Conservation (phyloP, 2,797 vertebrate species). For the Denticeps clupeoides region DNA sequence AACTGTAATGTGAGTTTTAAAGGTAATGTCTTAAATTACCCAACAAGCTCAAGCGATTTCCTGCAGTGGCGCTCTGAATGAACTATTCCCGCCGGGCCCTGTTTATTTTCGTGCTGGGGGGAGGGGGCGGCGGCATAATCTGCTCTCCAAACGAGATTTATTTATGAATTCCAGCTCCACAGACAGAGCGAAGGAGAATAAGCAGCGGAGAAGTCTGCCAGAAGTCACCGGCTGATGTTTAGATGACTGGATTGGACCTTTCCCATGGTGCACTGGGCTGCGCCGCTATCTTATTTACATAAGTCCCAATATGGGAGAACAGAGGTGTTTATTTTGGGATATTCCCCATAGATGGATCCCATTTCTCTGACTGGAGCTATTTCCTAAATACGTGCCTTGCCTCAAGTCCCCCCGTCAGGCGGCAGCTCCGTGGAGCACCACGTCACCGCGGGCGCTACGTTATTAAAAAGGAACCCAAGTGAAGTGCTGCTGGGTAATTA, state of each 20-base stretch:
- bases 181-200: background rate
- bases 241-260: conserved; percentile 68
- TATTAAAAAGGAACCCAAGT: too few species aligned
- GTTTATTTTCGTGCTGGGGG: conserved; percentile 57
- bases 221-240: conserved; percentile 71
- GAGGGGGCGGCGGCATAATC: conserved; percentile 59
- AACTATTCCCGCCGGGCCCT: conserved; percentile 58
- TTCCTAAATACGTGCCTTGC: conserved; percentile 64
- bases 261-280: conserved; percentile 68
- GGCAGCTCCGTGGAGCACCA: too few species aligned
- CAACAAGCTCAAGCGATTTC: conserved; percentile 61
- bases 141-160: conserved; percentile 68
- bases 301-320: conserved; percentile 70
- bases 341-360: conserved; percentile 69
- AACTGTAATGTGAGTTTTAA: conserved; percentile 50
- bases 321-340: conserved; percentile 71
- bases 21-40: conserved; percentile 56
- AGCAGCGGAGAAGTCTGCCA: conserved; percentile 57
- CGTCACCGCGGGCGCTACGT: too few species aligned
- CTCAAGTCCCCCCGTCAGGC: conserved; percentile 43
- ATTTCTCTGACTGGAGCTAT: conserved; percentile 54
- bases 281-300: conserved; percentile 74
- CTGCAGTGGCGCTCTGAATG: conserved; percentile 55
- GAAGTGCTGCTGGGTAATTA: too few species aligned
- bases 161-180: conserved; percentile 69